Conservation (phyloP, 2,888 invertebrate genomes). For the Drosophila subsilvestris region DNA sequence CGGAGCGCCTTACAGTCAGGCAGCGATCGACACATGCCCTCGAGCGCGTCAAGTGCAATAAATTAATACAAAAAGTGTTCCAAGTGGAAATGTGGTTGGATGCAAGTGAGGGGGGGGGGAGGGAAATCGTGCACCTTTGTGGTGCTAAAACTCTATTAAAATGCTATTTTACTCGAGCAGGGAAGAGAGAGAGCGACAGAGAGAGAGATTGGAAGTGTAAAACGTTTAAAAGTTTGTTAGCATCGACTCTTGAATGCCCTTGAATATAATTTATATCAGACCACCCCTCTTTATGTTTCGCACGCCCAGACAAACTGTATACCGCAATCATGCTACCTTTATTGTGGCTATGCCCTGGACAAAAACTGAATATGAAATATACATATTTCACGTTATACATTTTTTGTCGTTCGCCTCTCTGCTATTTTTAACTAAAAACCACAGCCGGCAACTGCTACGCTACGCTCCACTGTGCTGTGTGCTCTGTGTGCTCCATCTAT, state of each 20-base stretch:
- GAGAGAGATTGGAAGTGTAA: not conserved
- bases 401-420: slow-evolving; percentile 42
- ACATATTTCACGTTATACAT: slow-evolving; percentile 33
- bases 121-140: slow-evolving; percentile 27
- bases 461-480: not conserved
- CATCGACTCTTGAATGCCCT: slow-evolving; percentile 5
- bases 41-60: slow-evolving; percentile 34
- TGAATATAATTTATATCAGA: not conserved
- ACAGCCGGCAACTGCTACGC: slow-evolving; percentile 39
- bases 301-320: not conserved
- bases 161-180: slow-evolving; percentile 20
- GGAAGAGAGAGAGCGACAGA: not conserved
- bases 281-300: not conserved
- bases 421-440: slow-evolving; percentile 51
- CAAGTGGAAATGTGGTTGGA: slow-evolving; percentile 2
- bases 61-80: slow-evolving; percentile 29
- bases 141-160: slow-evolving; percentile 40
- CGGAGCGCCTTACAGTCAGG: slow-evolving; percentile 17
- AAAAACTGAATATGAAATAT: slow-evolving; percentile 36
- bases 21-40: slow-evolving; percentile 35
- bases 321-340: not conserved
- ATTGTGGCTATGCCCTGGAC: not conserved
- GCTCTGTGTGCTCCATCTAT: not conserved
- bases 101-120: not conserved
- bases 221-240: not conserved